Evolutionary conservation across 2,888 invertebrate genomes (phyloP).

Genomic region (Leucoma salicis): DNA sequence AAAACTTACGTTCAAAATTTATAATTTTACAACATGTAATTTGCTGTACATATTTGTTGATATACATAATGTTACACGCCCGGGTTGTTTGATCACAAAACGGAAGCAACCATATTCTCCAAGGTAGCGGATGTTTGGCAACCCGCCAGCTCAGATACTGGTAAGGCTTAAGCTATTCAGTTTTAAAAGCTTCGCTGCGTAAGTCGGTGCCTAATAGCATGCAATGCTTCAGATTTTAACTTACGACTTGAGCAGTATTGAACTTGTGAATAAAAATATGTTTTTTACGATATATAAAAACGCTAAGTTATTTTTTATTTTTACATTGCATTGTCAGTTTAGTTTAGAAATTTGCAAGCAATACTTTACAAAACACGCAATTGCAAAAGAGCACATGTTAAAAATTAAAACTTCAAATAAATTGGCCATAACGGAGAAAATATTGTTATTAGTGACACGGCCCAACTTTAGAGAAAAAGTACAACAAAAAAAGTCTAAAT

Average conservation of each 20-base stretch:
- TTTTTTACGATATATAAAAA: too few relatives aligned
- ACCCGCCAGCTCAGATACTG: conserved; percentile 50
- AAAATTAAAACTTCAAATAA: conserved; percentile 55
- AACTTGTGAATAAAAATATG: too few relatives aligned
- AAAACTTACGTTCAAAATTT: too few relatives aligned
- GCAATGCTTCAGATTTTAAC: background rate
- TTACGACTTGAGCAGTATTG: too few relatives aligned
- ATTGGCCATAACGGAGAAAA: conserved; percentile 59
- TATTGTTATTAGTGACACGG: conserved; percentile 52
- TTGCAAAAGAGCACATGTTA: conserved; percentile 35
- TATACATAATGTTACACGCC: background rate
- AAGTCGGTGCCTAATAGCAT: background rate
- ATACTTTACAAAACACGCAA: conserved; percentile 33
- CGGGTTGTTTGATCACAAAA: conserved; percentile 24
- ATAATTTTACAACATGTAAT: too few relatives aligned
- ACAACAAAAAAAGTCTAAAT: conserved; percentile 21
- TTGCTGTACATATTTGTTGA: background rate
- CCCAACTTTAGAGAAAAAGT: conserved; percentile 20
- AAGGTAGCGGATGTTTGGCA: conserved; percentile 52
- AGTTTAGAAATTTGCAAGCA: conserved; percentile 17
- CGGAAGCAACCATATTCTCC: conserved; percentile 33
- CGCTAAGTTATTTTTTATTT: too few relatives aligned
- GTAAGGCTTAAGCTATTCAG: conserved; percentile 52
- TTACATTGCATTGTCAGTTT: too few relatives aligned
- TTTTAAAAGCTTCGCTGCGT: conserved; percentile 39